Evolutionary conservation across 2,888 invertebrate species (phyloP), one percentile per base, ranked within the genome.

Genomic region (Saturnia pavonia): DNA sequence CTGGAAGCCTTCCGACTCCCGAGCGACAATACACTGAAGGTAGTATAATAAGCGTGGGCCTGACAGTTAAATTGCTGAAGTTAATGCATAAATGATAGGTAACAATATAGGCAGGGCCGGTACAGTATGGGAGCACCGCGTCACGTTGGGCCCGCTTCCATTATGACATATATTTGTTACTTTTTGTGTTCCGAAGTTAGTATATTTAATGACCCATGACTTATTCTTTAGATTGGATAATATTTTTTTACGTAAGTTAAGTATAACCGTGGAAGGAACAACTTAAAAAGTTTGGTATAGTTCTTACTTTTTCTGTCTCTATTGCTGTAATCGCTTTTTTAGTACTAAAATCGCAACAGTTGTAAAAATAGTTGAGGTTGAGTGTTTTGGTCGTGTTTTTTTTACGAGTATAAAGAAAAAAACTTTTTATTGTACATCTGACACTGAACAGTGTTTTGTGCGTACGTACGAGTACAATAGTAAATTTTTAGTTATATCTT

Each of bases 11-110:
- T 27, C 75, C 74, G 75, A 72, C 80, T 79, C 57, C 75, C 74
- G 75, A 72, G 79, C 80, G 78, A 86, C 86, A 85, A 87, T 84
- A 81, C 82, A 78, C 75, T 79, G 77, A 81, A 82, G 86, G 88
- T 87, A 86, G 84, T 85, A 73, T 81, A 79, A 80, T 80, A 82
- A 83, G 82, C 83, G 84, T 85, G 84, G 78, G 78, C 80, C 80
- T 80, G 90, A 89, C 88, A 87, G 87, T 85, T 88, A 88, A 90
- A 92, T 91, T 89, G 91, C 84, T 79, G 87, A 92, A 92, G 88
- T 92, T 91, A 90, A 91, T 89, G 88, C 91, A 92, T 92, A 92
- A 91, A 92, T 92, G 92, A 88, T 88, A 87, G 88, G 89, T 85
- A 88, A 91, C 91, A 90, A 90, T 89, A 85, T 88, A 67, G 70